Evolutionary conservation across 92 coral and sea anemone genomes (phyloP).

Genomic region (Palythoa grandis): DNA sequence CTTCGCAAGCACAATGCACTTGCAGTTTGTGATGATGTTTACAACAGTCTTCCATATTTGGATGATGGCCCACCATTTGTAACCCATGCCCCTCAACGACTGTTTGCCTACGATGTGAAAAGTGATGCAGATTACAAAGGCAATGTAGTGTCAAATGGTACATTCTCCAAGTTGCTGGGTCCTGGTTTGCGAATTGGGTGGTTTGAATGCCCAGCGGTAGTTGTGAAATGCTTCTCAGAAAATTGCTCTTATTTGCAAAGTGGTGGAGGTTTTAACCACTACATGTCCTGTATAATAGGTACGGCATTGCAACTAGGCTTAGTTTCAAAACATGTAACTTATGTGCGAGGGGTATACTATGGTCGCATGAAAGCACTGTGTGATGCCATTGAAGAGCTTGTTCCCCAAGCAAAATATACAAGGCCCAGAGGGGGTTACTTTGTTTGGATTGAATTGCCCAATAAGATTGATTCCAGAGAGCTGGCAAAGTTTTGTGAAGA

Average conservation of each 20-base stretch:
- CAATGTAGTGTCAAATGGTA: conserved; percentile 87
- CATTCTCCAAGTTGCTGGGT: conserved; percentile 84
- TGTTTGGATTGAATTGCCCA: conserved; percentile 85
- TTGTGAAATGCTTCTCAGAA: conserved; percentile 42
- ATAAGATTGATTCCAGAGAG: conserved; percentile 61
- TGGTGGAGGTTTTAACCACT: conserved; percentile 93
- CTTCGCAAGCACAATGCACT: conserved; percentile 82
- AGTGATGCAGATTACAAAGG: conserved; percentile 90
- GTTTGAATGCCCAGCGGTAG: conserved; percentile 83
- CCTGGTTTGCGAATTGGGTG: conserved; percentile 97
- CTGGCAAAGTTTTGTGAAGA: conserved; percentile 55
- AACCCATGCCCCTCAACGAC: conserved; percentile 61
- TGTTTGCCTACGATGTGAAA: conserved; percentile 79
- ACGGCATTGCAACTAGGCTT: conserved; percentile 80
- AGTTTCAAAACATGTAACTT: conserved; percentile 65
- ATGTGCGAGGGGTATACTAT: conserved; percentile 55
- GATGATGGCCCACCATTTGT: conserved; percentile 53
- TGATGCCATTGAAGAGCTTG: conserved; percentile 75
- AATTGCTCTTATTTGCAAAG: conserved; percentile 57
- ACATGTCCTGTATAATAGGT: conserved; percentile 83
- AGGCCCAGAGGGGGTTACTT: conserved; percentile 91
- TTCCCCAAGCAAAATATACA: conserved; percentile 64
- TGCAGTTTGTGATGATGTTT: conserved; percentile 96
- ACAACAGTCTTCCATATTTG: conserved; percentile 66
- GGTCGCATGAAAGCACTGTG: conserved; percentile 76